Evolutionary conservation across 1,140 invertebrate species (phyloP), one percentile per base, ranked within the genome.

Genomic region (Melitaea cinxia): DNA sequence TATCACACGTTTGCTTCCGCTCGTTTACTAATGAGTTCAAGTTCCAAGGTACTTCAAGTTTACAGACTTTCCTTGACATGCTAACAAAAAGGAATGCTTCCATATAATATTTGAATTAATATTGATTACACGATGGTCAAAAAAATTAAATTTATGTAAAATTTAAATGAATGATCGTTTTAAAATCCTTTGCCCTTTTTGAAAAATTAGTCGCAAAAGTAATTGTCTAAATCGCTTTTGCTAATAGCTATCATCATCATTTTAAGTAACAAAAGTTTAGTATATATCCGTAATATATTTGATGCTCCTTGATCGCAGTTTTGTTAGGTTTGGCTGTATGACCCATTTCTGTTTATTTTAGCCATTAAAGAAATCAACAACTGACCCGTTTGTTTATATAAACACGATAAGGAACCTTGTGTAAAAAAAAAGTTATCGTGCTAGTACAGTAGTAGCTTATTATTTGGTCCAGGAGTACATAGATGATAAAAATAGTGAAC

Each of bases 11-110:
- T 58, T 39, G 47, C 50, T 72, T 72, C 62, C 62, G 62, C 62
- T 72, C 49, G 59, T 72, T 62, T 58, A 30, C 57, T 72, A 65
- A 72, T 72, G 70, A 72, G 55, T 69, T 65, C 67, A 65, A 65
- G 53, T 58, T 60, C 45, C 54, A 57, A 65, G 62, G 62, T 57
- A 39, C 54, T 65, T 26, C 45, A 57, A 65, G 62, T 65, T 65
- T 65, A 55, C 62, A 30, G 55, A 65, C 62, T 65, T 57, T 52
- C 62, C 62, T 65, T 65, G 62, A 57, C 62, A 65, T 65, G 62
- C 52, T 65, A 65, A 65, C 62, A 50, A 57, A 64, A 47, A 54
- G 47, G 45, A 33, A 26, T 26, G 26, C 56, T 7, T 49, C 39
- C 17, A 21, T 49, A 47, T 12, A 47, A n/a, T 23, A 9, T 10